Conservation (phyloP, 2,113 vertebrate genomes). For the Paramormyrops kingsleyae region DNA sequence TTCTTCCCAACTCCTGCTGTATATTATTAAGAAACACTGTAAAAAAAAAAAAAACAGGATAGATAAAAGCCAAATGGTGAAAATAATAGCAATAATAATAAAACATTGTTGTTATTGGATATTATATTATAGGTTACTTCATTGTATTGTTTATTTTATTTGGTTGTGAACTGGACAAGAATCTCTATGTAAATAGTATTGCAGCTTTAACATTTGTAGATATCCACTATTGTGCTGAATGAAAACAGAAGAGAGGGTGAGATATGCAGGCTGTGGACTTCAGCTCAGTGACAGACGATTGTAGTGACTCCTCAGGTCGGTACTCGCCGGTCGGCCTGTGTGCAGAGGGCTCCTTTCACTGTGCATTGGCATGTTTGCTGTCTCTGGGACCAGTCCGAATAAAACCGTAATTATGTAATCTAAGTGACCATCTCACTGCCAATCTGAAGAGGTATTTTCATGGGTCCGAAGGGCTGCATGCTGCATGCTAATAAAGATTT, state of each 20-base stretch:
- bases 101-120: neutral
- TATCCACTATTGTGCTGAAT: neutral
- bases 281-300: neutral
- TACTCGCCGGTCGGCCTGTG: neutral
- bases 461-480: neutral
- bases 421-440: neutral
- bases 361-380: neutral
- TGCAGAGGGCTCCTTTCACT: neutral
- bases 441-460: neutral
- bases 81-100: conserved; percentile 5
- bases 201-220: neutral
- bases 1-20: neutral
- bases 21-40: neutral
- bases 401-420: neutral
- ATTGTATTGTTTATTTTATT: neutral
- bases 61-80: conserved; percentile 1
- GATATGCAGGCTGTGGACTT: neutral
- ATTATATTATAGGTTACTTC: neutral
- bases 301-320: neutral
- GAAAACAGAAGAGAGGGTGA: neutral
- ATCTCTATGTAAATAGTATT: neutral
- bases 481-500: neutral
- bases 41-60: neutral
- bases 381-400: neutral
- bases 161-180: neutral